Evolutionary conservation across 2,888 invertebrate genomes (phyloP).

Genomic region (Pterostichus madidus): DNA sequence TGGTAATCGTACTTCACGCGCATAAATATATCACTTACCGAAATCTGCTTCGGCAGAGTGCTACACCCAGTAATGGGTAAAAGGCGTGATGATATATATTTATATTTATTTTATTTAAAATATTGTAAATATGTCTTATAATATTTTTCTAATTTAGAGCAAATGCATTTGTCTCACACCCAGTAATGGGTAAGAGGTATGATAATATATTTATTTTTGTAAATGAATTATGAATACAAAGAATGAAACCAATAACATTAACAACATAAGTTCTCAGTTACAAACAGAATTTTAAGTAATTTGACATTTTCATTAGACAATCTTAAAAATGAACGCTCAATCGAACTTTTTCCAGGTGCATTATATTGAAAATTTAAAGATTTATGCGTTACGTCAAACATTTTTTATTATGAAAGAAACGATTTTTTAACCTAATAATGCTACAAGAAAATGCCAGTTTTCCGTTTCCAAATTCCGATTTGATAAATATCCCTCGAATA

Average conservation of each 20-base stretch:
- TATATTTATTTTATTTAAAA: too few relatives aligned
- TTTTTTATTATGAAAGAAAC: conserved; percentile 35
- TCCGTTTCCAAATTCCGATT: background rate
- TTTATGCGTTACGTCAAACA: conserved; percentile 36
- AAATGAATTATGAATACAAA: conserved; percentile 11
- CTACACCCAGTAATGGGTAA: too few relatives aligned
- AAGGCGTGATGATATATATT: too few relatives aligned
- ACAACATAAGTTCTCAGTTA: conserved; percentile 16
- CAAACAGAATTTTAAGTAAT: conserved; percentile 16
- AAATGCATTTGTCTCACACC: too few relatives aligned
- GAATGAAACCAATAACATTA: conserved; percentile 21
- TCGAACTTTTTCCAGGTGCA: conserved; percentile 18
- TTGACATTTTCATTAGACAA: conserved; percentile 33
- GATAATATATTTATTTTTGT: too few relatives aligned
- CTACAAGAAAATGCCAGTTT: conserved; percentile 22
- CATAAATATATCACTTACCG: too few relatives aligned
- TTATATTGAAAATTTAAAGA: conserved; percentile 37
- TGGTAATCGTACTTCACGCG: too few relatives aligned
- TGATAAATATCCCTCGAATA: conserved; percentile 39
- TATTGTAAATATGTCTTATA: too few relatives aligned
- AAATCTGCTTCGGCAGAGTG: too few relatives aligned
- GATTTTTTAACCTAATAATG: conserved; percentile 34
- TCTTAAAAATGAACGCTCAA: conserved; percentile 34
- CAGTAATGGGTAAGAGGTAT: too few relatives aligned
- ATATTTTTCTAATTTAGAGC: too few relatives aligned